phyloP scores from a whole-genome alignment of 2,797 vertebrate genomes.

The Centroberyx gerrardi region DNA sequence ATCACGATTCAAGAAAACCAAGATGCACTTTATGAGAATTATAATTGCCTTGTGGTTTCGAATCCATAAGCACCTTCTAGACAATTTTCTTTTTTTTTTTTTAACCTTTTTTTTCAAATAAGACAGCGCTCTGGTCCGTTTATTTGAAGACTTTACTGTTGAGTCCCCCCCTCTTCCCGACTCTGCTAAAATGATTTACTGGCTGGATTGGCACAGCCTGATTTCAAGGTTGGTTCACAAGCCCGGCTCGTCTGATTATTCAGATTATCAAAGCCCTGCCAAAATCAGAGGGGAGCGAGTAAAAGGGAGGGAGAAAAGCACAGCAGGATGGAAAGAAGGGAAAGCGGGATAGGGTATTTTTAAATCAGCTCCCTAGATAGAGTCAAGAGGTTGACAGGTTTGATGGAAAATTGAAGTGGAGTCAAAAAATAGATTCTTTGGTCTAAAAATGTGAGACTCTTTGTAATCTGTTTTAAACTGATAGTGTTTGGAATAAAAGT shows the following conservation, averaged over 20 bases:
- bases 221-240: constrained; percentile 56
- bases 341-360: constrained; percentile 63
- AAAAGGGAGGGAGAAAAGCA: constrained; percentile 26
- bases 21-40: background rate
- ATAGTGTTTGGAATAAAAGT: constrained; percentile 27
- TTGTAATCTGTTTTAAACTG: constrained; percentile 26
- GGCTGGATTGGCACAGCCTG: constrained; percentile 43
- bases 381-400: constrained; percentile 53
- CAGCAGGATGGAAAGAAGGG: constrained; percentile 37
- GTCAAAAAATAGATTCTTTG: constrained; percentile 59
- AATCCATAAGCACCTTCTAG: background rate
- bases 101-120: constrained; percentile 21
- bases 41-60: background rate
- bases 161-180: constrained; percentile 23
- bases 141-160: constrained; percentile 20
- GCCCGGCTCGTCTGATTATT: constrained; percentile 66
- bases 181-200: constrained; percentile 55
- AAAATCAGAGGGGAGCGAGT: constrained; percentile 53
- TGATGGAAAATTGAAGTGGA: constrained; percentile 37
- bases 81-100: background rate
- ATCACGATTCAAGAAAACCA: background rate
- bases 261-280: constrained; percentile 70
- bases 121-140: constrained; percentile 15
- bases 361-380: constrained; percentile 40
- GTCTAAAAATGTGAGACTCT: constrained; percentile 56